Base-by-base conservation (phyloP, 2,113 vertebrate species). In the Trematocara macrostoma region DNA sequence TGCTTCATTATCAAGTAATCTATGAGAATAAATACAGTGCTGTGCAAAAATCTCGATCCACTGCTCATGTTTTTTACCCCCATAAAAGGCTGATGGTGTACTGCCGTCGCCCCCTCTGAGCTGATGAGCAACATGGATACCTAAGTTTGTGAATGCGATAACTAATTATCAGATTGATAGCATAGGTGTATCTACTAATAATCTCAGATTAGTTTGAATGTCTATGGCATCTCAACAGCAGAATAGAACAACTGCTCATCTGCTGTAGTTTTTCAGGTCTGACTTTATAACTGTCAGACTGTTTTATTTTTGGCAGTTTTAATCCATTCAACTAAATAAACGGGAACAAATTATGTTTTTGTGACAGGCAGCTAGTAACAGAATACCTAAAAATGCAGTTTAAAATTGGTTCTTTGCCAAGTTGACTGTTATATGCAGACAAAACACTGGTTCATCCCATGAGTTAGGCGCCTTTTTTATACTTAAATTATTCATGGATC, bases 241-340 rank as follows among this genome's bases (percentile, higher is more conserved):
- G 40, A 42, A 11, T 5, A 42, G 26, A 5, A 15, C 1, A 4
- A 57, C 12, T 15, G 18, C 20, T 55, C 56, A 6, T 16, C 26
- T 59, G 26, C 56, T 57, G 55, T 5, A 31, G 14, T 31, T 57
- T 57, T 57, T 5, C 26, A 31, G 55, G 14, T 15, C 0, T 59
- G 8, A 59, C 26, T 34, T 18, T 0, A 34, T 59, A 59, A 34
- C 56, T 34, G 5, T 18, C 26, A 55, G 20, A 26, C 53, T 55
- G 20, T 26, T 55, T 55, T 1, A 26, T 55, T 56, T 26, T 56
- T 26, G 11, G 53, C 53, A 34, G 29, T 59, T 59, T 59, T 6
- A 8, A 59, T 59, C 56, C 26, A 31, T 59, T 59, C 56, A 59
- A 9, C 26, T 59, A 59, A 59, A 59, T 57, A 59, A 57, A 59